Base-by-base conservation (phyloP, 2,888 invertebrate species). In the Anodontia alba region DNA sequence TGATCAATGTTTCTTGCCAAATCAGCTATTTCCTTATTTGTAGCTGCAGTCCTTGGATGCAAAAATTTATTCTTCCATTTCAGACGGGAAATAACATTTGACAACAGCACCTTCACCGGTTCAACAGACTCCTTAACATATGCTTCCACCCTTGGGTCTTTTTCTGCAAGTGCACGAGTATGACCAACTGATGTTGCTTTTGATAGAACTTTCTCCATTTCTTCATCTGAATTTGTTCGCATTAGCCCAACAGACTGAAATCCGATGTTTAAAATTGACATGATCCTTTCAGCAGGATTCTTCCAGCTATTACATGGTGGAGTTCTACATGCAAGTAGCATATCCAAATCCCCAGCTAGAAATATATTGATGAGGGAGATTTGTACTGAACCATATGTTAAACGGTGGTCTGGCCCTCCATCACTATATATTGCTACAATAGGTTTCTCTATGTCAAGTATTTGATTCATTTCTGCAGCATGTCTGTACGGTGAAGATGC, bases 221-320 rank as follows among this genome's bases (percentile, higher is more conserved):
- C 71, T 49, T 71, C 71, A 71, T 71, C 29, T 51, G 42, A 33
- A 43, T 46, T 70, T 23, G 8, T 10, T 67, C 57, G 33, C 72
- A 54, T 54, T 26, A 73, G 73, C 23, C 66, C 73, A n/a, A 73
- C 73, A 26, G 42, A 66, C 46, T 72, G 72, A 49, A 72, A 72
- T 12, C 51, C 72, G 8, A 72, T 7, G 29, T 72, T 72, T n/a
- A 72, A 31, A 17, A 72, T 33, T 7, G 51, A 51, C 72, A 72
- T 72, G 7, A 72, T 72, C 5, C 72, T 8, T 72, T 72, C 72
- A 12, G 72, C 72, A 54, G 72, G 72, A 36, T 72, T 72, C 20
- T 72, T 49, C 51, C 54, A 72, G 29, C 51, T 54, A 12, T 72
- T 49, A 33, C 26, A 31, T 23, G 72, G 72, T 31, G 72, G 43